phyloP scores from a whole-genome alignment of 2,797 vertebrate genomes.

The Rhadinocentrus ornatus region DNA sequence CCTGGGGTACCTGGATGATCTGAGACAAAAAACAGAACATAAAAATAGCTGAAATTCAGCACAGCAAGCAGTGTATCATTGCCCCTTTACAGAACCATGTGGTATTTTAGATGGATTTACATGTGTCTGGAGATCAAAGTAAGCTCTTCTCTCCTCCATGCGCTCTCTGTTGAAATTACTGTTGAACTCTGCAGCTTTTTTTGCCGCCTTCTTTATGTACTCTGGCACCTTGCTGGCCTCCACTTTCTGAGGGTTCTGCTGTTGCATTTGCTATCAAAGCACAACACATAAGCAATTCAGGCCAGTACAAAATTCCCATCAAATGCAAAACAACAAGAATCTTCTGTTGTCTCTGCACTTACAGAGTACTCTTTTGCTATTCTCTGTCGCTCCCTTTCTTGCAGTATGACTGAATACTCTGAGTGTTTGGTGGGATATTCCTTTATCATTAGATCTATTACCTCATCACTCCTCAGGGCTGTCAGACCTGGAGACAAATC shows the following conservation, averaged over 20 bases:
- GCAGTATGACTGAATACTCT: constrained; percentile 96
- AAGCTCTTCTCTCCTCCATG: constrained; percentile 98
- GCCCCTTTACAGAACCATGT: neutral
- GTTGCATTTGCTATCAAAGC: constrained; percentile 92
- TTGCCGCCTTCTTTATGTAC: constrained; percentile 98
- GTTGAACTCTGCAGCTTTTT: constrained; percentile 98
- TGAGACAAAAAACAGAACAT: constrained; percentile 56
- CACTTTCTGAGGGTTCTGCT: constrained; percentile 96
- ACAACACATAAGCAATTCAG: neutral
- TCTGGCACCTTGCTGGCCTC: constrained; percentile 99
- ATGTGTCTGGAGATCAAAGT: constrained; percentile 98
- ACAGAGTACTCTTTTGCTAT: constrained; percentile 99
- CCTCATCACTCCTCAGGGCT: constrained; percentile 96
- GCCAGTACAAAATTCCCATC: neutral
- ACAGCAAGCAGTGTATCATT: neutral
- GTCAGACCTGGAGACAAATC: constrained; percentile 88
- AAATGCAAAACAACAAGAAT: neutral
- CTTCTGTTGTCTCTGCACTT: constrained; percentile 58
- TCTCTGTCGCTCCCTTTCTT: constrained; percentile 95
- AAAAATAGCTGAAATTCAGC: neutral
- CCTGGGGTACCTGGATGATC: constrained; percentile 98
- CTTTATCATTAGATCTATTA: constrained; percentile 99
- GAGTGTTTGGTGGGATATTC: constrained; percentile 97
- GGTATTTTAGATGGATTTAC: constrained; percentile 75
- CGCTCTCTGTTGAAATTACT: constrained; percentile 97